Conservation (phyloP, 2,797 vertebrate species). For the Pogoniulus pusillus region DNA sequence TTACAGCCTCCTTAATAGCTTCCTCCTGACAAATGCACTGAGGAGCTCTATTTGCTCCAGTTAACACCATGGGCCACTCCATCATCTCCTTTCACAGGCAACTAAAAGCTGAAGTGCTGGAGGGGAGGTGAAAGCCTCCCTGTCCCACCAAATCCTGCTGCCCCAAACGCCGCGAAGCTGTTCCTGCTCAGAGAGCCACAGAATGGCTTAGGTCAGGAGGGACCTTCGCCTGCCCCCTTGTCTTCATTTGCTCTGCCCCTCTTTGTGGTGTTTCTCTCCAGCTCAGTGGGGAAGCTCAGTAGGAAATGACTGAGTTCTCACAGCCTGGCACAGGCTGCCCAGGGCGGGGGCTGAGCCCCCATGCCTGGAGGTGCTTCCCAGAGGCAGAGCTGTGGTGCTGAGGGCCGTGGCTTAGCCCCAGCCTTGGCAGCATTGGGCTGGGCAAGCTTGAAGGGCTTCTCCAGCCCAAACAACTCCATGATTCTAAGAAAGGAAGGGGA, state of each 20-base stretch:
- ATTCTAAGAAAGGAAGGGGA: neutral
- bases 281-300: neutral
- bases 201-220: too few relatives aligned
- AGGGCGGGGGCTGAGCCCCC: too few relatives aligned
- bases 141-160: neutral
- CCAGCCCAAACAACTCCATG: too few relatives aligned
- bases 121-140: accelerated
- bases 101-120: neutral
- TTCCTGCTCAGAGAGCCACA: neutral
- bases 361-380: too few relatives aligned
- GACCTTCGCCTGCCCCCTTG: neutral
- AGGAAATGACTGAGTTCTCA: too few relatives aligned
- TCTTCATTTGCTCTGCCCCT: neutral
- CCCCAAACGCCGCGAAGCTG: neutral
- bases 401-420: too few relatives aligned
- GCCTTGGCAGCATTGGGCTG: too few relatives aligned
- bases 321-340: too few relatives aligned
- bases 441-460: too few relatives aligned
- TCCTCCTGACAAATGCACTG: neutral
- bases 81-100: neutral
- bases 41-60: neutral
- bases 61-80: neutral
- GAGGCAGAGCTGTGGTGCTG: too few relatives aligned
- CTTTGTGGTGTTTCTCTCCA: neutral
- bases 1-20: neutral